Percentiles rank a stretch among this genome's conserved stretches.
Conservation (phyloP, 1,140 invertebrate species). For the Cecropterus lyciades region DNA sequence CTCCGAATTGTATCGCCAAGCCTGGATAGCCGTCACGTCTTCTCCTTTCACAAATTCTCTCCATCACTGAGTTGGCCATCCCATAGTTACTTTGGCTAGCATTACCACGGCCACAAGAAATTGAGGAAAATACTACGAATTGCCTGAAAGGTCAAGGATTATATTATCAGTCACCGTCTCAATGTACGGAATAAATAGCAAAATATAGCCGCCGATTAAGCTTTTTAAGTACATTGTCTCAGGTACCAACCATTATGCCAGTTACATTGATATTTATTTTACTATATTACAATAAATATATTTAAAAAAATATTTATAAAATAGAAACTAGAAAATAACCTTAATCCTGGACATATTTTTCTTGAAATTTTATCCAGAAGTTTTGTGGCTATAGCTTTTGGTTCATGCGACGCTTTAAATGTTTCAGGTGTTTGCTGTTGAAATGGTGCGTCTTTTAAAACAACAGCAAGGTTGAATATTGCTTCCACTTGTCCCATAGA, state of each 20-base stretch:
- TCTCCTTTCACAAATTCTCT: conserved; percentile 88
- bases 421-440: conserved; percentile 86
- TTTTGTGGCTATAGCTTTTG: conserved; percentile 86
- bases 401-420: conserved; percentile 84
- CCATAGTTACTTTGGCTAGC: conserved; percentile 95
- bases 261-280: too few species aligned
- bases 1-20: conserved; percentile 89
- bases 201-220: too few species aligned
- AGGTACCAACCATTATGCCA: too few species aligned
- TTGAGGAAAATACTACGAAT: conserved; percentile 94
- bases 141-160: conserved; percentile 58
- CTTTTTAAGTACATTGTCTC: too few species aligned
- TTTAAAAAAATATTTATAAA: too few species aligned
- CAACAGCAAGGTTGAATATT: conserved; percentile 93
- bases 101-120: conserved; percentile 95
- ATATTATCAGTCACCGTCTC: too few species aligned
- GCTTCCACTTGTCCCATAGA: conserved; percentile 88
- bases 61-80: conserved; percentile 90
- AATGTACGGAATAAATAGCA: too few species aligned
- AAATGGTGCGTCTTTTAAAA: conserved; percentile 86
- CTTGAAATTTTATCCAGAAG: conserved; percentile 41
- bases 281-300: too few species aligned
- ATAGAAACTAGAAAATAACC: conserved; percentile 6
- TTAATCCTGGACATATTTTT: too few species aligned
- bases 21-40: conserved; percentile 85